Percentiles rank a stretch among this genome's conserved stretches.
These are phyloP conservation scores for Erannis defoliaria DNA, from an alignment of 2,888 invertebrate species.

Conservation along the genomic window DNA sequence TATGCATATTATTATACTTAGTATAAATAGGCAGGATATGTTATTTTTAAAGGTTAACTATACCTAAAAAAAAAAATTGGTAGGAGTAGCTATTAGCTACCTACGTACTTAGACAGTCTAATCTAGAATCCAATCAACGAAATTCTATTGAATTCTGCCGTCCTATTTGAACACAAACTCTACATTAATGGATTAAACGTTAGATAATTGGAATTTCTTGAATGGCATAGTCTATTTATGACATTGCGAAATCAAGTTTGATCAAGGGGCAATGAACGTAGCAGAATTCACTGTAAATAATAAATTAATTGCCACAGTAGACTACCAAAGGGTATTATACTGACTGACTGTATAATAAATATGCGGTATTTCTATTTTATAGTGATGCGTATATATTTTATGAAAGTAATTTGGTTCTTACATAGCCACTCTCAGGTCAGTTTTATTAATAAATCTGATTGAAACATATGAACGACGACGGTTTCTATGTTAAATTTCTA, in stretches of 20 bases:
- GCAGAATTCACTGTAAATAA: slow-evolving; percentile 1
- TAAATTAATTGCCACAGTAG: slow-evolving; percentile 1
- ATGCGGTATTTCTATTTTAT: neutral
- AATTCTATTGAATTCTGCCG: slow-evolving; percentile 22
- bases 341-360: too few relatives aligned
- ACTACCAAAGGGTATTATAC: neutral
- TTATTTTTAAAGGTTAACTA: too few relatives aligned
- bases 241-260: slow-evolving; percentile 14
- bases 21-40: too few relatives aligned
- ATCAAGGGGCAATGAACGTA: slow-evolving; percentile 2
- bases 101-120: neutral
- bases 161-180: slow-evolving; percentile 19
- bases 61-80: too few relatives aligned
- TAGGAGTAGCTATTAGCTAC: neutral
- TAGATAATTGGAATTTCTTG: slow-evolving; percentile 26
- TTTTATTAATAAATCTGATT: too few relatives aligned
- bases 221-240: slow-evolving; percentile 14
- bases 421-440: too few relatives aligned
- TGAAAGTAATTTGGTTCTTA: too few relatives aligned
- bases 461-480: too few relatives aligned
- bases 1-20: too few relatives aligned
- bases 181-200: slow-evolving; percentile 18
- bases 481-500: too few relatives aligned
- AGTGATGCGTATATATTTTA: neutral
- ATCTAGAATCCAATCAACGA: slow-evolving; percentile 13